Percentiles rank a stretch among this genome's conserved stretches.
These are phyloP conservation scores for Eospalax fontanierii DNA, from an alignment of 2,797 vertebrate species.

Conservation along the genomic window DNA sequence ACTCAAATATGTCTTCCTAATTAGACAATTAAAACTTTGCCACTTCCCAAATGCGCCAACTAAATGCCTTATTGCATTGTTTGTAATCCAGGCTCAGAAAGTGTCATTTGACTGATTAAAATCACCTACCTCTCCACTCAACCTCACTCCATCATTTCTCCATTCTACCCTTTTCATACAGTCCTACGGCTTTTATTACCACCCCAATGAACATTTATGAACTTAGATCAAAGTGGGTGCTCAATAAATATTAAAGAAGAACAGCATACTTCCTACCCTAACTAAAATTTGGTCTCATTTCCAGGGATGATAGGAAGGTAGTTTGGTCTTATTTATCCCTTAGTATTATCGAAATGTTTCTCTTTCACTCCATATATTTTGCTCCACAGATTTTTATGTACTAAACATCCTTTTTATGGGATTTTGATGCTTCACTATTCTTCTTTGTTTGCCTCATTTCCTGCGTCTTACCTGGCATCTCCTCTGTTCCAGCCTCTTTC, in stretches of 20 bases:
- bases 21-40: background rate
- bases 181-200: constrained; percentile 40
- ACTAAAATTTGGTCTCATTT: constrained; percentile 39
- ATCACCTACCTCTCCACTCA: background rate
- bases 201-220: constrained; percentile 1
- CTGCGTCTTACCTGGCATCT: constrained; percentile 19
- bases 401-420: background rate
- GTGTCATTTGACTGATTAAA: background rate
- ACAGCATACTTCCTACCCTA: background rate
- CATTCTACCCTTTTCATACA: background rate
- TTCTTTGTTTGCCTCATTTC: constrained; percentile 62
- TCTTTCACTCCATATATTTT: constrained; percentile 19
- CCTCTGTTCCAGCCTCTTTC: background rate
- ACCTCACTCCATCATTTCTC: background rate
- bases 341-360: background rate
- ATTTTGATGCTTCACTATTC: background rate
- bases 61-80: background rate
- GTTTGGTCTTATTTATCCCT: constrained; percentile 48
- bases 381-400: constrained; percentile 30
- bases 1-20: background rate
- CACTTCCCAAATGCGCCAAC: background rate
- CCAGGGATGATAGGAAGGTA: background rate
- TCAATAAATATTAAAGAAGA: constrained; percentile 52
- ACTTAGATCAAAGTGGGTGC: constrained; percentile 31
- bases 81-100: background rate